A percentile compares a stretch with the other conserved stretches of the same genome.
Evolutionary conservation across 2,888 invertebrate genomes (phyloP).

Genomic region (Allophyes oxyacanthae): DNA sequence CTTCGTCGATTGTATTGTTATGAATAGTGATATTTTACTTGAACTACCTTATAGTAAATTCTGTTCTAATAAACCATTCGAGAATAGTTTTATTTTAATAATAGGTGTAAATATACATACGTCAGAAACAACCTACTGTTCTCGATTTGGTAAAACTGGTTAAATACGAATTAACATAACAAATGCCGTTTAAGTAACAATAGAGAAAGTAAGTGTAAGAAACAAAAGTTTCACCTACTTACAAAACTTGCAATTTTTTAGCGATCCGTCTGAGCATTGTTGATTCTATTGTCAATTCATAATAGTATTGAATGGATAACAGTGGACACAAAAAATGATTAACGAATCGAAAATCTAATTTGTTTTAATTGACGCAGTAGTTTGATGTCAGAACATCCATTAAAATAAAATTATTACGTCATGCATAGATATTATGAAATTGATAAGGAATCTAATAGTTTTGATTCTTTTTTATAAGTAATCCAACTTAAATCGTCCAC

Average conservation of each 20-base stretch:
- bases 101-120: no score
- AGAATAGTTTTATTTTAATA: no score
- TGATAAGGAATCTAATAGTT: no score
- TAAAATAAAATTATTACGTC: no score
- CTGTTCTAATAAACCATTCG: no score
- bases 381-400: not conserved
- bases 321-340: conserved; percentile 9
- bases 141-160: conserved; percentile 15
- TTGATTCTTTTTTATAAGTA: no score
- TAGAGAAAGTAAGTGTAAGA: conserved; percentile 45
- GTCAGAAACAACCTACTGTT: no score
- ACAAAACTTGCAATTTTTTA: conserved; percentile 31
- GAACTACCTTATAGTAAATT: no score
- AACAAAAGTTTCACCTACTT: conserved; percentile 36
- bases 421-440: no score
- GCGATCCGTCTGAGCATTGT: conserved; percentile 15
- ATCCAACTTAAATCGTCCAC: no score
- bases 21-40: no score
- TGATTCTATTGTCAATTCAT: conserved; percentile 24
- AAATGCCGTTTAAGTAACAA: conserved; percentile 41
- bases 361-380: conserved; percentile 1
- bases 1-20: no score
- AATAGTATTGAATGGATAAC: conserved; percentile 1
- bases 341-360: conserved; percentile 1
- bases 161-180: conserved; percentile 34